These are phyloP conservation scores for Chaetodon trifasciatus DNA, from an alignment of 2,797 vertebrate species.

Conservation along the genomic window DNA sequence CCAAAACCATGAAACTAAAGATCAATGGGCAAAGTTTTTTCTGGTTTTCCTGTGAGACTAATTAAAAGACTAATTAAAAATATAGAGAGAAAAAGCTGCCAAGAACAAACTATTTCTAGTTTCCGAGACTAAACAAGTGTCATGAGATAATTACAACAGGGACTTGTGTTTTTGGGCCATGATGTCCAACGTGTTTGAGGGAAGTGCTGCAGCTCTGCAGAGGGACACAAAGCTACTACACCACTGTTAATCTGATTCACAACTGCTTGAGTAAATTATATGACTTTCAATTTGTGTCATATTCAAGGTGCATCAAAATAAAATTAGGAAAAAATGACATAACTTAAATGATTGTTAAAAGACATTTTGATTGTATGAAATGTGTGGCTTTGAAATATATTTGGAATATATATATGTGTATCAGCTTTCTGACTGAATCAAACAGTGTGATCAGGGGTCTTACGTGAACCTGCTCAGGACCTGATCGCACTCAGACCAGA, in stretches of 20 bases:
- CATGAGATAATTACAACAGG: constrained; percentile 17
- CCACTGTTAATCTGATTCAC: background rate
- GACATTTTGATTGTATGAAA: background rate
- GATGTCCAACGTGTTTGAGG: background rate
- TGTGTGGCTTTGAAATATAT: background rate
- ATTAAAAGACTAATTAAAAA: constrained; percentile 36
- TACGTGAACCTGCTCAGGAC: background rate
- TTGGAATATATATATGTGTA: background rate
- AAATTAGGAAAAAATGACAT: background rate
- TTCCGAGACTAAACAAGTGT: background rate
- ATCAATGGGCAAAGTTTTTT: constrained; percentile 10
- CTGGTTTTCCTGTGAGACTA: constrained; percentile 30
- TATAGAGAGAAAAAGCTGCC: background rate
- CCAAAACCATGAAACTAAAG: constrained; percentile 9
- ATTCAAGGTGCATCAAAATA: constrained; percentile 8
- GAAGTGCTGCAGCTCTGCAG: background rate
- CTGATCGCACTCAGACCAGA: background rate
- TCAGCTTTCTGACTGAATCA: background rate
- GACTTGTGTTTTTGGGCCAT: background rate
- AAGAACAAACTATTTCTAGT: constrained; percentile 7
- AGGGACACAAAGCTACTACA: background rate
- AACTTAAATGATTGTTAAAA: background rate
- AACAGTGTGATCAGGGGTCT: background rate
- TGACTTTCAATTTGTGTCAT: background rate
- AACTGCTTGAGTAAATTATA: background rate